Evolutionary conservation across 2,888 invertebrate genomes (phyloP), one percentile per base, ranked within the genome.

Genomic region (Diaphora mendica): DNA sequence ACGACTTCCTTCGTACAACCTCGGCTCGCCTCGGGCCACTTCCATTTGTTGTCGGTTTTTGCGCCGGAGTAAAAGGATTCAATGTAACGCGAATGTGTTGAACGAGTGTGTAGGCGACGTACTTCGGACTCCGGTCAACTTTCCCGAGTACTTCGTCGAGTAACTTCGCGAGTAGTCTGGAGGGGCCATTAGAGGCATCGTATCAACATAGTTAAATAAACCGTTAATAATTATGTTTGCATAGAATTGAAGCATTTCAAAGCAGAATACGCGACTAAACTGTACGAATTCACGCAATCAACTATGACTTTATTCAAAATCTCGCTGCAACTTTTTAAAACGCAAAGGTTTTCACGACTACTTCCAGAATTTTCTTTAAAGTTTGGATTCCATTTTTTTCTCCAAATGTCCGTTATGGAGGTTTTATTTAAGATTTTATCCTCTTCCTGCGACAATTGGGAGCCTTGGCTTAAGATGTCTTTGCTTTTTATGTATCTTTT

Each of bases 231-330:
- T 86, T 85, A 88, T 78, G 77, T 78, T 83, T 95, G 95, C 74
- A 95, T 85, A 11, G 90, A 77, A 89, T 95, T 95, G 71, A 93
- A 95, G 82, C 95, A 94, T 73, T 93, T 92, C 3, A 95, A 78
- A 0, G 95, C 94, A 0, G 88, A 86, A 79, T 86, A 95, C 0
- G 95, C 89, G 0, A 95, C 75, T 5, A 95, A 84, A 68, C 94
- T 92, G 4, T 94, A 95, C 0, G 88, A 87, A 1, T 90, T 89
- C 82, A 95, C 92, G 30, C 91, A 91, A 23, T 87, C 82, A 0
- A 94, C 91, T 0, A 94, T 87, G 2, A 95, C 84, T 80, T 89
- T 93, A 48, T 95, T 94, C 64, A 95, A 85, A 59, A 93, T 79
- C 0, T 90, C 89, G 26, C 90, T 86, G 44, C 92, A 93, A 55